These are phyloP conservation scores for Syncerus caffer DNA, from an alignment of 2,797 vertebrate genomes.

Conservation along the genomic window DNA sequence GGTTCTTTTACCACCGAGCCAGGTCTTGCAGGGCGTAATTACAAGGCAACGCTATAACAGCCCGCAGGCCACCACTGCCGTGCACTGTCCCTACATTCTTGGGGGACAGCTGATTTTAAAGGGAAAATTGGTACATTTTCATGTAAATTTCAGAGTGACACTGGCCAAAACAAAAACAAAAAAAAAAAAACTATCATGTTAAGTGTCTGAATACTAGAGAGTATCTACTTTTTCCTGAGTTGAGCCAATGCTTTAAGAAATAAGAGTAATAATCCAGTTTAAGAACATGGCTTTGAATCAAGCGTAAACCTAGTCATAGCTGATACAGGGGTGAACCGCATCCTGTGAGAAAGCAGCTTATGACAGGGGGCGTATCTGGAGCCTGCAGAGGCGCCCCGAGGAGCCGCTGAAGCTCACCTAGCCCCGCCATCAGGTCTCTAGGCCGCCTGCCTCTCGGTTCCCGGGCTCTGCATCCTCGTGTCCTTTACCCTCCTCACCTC, in stretches of 20 bases:
- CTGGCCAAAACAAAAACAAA: not conserved
- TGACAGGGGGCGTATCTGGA: conserved; percentile 44
- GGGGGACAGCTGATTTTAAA: not conserved
- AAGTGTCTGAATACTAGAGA: too few species aligned
- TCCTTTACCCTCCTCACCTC: not conserved
- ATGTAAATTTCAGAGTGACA: not conserved
- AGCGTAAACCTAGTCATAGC: not conserved
- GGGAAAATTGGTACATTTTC: not conserved
- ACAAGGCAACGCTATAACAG: fast-evolving
- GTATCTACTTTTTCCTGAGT: not conserved
- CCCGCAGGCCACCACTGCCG: fast-evolving
- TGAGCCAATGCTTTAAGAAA: not conserved
- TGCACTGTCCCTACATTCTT: too few species aligned
- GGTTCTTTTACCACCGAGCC: not conserved
- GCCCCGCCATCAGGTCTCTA: not conserved
- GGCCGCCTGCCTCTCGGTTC: not conserved
- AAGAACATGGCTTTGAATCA: not conserved
- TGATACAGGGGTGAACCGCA: not conserved
- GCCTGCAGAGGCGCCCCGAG: not conserved
- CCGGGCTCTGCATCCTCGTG: not conserved
- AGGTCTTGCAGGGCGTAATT: fast-evolving
- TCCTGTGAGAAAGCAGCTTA: conserved; percentile 40
- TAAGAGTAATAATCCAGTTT: not conserved
- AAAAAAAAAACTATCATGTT: not conserved
- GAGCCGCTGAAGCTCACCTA: conserved; percentile 43